Percentiles rank a stretch among this genome's conserved stretches.
phyloP scores from a whole-genome alignment of 2,797 vertebrate species.

The Ciconia nigra region DNA sequence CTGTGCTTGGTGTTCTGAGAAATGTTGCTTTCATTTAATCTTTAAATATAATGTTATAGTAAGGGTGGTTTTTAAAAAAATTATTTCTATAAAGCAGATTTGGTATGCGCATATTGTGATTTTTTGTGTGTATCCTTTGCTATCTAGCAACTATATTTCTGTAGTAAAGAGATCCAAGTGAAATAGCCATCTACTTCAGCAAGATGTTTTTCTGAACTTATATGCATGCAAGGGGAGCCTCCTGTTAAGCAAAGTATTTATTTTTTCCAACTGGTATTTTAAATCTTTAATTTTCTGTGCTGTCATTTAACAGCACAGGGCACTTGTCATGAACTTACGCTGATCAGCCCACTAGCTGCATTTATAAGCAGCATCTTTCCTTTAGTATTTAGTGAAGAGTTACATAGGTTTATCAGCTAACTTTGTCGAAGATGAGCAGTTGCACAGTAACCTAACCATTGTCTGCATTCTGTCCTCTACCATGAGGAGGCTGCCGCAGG shows the following conservation, averaged over 20 bases:
- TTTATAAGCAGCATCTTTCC: background rate
- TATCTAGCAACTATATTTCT: background rate
- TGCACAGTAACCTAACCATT: background rate
- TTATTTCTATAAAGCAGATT: background rate
- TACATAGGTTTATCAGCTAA: background rate
- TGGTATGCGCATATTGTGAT: background rate
- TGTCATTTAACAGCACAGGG: background rate
- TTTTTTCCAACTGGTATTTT: constrained; percentile 9
- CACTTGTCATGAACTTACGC: background rate
- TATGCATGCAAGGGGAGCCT: background rate
- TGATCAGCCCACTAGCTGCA: background rate
- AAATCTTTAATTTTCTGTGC: background rate
- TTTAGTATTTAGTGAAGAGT: background rate
- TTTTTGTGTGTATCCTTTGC: background rate
- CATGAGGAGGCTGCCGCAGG: background rate
- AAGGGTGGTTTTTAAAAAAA: too few relatives aligned
- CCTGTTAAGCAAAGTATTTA: background rate
- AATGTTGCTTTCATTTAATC: background rate
- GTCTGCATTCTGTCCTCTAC: background rate
- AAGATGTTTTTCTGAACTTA: background rate
- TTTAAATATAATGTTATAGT: background rate
- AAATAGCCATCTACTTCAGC: background rate
- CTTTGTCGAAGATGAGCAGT: background rate
- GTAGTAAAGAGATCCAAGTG: background rate
- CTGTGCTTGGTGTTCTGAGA: background rate